Base-by-base conservation (phyloP, 2,113 vertebrate genomes). In the Fulmarus glacialis region DNA sequence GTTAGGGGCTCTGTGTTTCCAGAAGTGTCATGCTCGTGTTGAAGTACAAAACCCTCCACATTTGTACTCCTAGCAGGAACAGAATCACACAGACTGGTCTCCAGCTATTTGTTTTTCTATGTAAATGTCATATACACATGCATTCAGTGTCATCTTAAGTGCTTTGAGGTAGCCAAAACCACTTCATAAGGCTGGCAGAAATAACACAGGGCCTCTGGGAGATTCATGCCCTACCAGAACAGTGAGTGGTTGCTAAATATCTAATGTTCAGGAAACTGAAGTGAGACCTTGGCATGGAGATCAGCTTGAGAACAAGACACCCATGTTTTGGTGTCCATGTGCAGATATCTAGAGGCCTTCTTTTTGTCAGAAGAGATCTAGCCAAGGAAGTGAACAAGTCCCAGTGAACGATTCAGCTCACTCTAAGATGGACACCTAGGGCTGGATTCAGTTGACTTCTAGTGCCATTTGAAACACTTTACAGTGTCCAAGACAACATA, bases 61-160 rank as follows among this genome's bases (percentile, higher is more conserved):
- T 42, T 34, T 82, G 19, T 21, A 26, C 24, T 34, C 22, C 42
- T 50, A 55, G 23, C 4, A 40, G 32, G 26, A 56, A 38, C 21
- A 38, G 27, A 81, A 67, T 4, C 1, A 2, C 1, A 1, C 9
- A 83, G 43, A 11, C 32, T 2, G 0, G 8, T n/a, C 42, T 85
- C 27, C 47, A 85, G n/a, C 5, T 32, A 20, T n/a, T 42, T 29
- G 2, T 40, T 82, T 74, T 12, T 74, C 22, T 15, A 8, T 23
- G 17, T 40, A 60, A 66, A 48, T 50, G 14, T 56, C 36, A 53
- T 14, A 32, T 43, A 29, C 4, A 13, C 0, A 1, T 12, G 22
- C 30, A 64, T 32, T 47, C 16, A 36, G 26, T 48, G 38, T 18
- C 30, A 47, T 12, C 8, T 68, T 19, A 64, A 90, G 38, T 64